These are phyloP conservation scores for Artemisiospiza belli DNA, from an alignment of 2,113 vertebrate genomes.

Conservation along the genomic window DNA sequence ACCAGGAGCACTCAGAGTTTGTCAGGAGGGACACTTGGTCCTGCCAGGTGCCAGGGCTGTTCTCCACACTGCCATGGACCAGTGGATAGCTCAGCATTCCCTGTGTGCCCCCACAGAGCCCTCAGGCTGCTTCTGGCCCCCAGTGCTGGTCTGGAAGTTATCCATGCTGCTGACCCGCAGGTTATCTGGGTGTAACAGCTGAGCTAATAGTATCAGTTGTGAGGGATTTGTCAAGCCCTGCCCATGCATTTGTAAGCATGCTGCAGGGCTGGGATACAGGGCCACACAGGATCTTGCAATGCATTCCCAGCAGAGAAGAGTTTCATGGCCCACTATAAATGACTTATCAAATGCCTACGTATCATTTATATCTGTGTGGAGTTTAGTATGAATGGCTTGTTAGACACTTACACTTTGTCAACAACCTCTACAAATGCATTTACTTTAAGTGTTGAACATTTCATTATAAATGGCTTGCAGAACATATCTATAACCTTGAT, in stretches of 20 bases:
- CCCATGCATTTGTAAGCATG: not conserved
- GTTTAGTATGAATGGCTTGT: slow-evolving; percentile 46
- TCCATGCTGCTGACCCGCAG: not conserved
- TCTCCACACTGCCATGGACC: not conserved
- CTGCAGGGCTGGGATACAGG: not conserved
- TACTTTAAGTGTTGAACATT: slow-evolving; percentile 55
- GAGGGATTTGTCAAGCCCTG: not conserved
- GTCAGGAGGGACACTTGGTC: not conserved
- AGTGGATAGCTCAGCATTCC: not conserved
- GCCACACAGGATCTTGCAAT: not conserved
- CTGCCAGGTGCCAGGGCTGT: not conserved
- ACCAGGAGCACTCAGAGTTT: not conserved
- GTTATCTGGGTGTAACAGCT: not conserved
- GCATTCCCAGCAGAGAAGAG: not conserved
- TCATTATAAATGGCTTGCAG: slow-evolving; percentile 68
- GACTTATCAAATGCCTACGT: slow-evolving; percentile 21
- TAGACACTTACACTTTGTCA: slow-evolving; percentile 53
- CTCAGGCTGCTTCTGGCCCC: not conserved
- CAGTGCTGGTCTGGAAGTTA: not conserved
- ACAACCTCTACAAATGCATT: slow-evolving; percentile 55
- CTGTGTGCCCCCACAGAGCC: not conserved
- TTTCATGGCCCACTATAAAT: not conserved
- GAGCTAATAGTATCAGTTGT: not conserved
- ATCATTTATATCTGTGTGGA: slow-evolving; percentile 26
- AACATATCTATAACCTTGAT: slow-evolving; percentile 72